Evolutionary conservation across 2,888 invertebrate species (phyloP).

Genomic region (Temnothorax ravouxi): DNA sequence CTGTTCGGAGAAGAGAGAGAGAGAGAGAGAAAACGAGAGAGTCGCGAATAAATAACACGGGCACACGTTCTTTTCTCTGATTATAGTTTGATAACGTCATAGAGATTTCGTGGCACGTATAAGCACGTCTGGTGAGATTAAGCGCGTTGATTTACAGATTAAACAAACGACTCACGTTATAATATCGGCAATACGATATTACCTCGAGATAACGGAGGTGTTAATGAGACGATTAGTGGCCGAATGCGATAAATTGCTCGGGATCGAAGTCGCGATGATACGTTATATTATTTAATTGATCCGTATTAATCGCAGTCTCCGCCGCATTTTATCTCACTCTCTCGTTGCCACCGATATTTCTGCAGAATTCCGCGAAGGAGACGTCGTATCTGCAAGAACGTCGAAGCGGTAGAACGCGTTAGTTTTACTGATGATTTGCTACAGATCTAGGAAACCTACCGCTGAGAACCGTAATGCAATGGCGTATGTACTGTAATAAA

Average conservation of each 20-base stretch:
- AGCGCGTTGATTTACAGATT: constrained; percentile 37
- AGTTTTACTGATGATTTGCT: constrained; percentile 70
- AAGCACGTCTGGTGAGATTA: constrained; percentile 25
- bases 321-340: constrained; percentile 54
- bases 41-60: background rate
- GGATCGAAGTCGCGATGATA: background rate
- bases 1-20: constrained; percentile 25
- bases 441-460: constrained; percentile 74
- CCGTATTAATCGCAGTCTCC: constrained; percentile 7
- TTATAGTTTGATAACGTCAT: constrained; percentile 40
- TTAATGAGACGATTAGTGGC: constrained; percentile 64
- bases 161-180: constrained; percentile 28
- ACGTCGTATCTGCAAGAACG: constrained; percentile 60
- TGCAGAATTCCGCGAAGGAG: constrained; percentile 62
- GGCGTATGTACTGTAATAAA: constrained; percentile 60
- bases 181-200: constrained; percentile 29
- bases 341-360: constrained; percentile 39
- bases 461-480: constrained; percentile 60
- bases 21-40: background rate
- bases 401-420: constrained; percentile 60
- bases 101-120: constrained; percentile 34
- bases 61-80: constrained; percentile 42
- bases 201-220: constrained; percentile 43
- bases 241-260: constrained; percentile 48
- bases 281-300: constrained; percentile 16